A percentile compares a stretch with the other conserved stretches of the same genome.
Evolutionary conservation across 2,888 invertebrate species (phyloP).

Genomic region (Caenorhabditis japonica): DNA sequence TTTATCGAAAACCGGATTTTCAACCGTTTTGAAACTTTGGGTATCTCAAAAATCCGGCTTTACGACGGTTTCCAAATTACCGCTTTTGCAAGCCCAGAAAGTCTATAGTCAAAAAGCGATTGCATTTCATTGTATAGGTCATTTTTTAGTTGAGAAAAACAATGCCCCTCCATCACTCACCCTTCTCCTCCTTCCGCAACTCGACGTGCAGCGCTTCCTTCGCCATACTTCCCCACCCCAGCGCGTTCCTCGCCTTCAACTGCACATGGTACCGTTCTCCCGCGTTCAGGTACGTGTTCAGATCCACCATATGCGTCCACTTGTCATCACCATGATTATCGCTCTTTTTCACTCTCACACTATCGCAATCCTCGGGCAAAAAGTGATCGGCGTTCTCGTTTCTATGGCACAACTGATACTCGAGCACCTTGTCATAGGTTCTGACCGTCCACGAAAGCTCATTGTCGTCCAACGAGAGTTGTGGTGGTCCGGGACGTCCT

Average conservation of each 20-base stretch:
- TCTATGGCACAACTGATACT: conserved; percentile 46
- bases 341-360: conserved; percentile 43
- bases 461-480: conserved; percentile 44
- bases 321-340: conserved; percentile 58
- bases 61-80: no score
- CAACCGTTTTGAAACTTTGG: no score
- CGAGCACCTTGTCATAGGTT: conserved; percentile 38
- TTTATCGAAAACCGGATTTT: no score
- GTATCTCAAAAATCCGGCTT: no score
- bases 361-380: conserved; percentile 43
- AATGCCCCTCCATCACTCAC: no score
- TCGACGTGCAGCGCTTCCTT: conserved; percentile 45
- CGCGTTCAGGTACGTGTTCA: conserved; percentile 44
- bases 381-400: conserved; percentile 34
- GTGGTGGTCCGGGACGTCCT: conserved; percentile 63
- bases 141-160: no score
- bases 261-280: conserved; percentile 59
- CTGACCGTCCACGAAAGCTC: conserved; percentile 58
- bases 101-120: no score
- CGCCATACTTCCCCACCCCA: conserved; percentile 64
- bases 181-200: conserved; percentile 22
- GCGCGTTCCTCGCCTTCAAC: conserved; percentile 60
- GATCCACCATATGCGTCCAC: conserved; percentile 53
- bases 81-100: no score
- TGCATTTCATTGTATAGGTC: no score